Conservation (phyloP, 2,797 vertebrate species). For the Artibeus lituratus region DNA sequence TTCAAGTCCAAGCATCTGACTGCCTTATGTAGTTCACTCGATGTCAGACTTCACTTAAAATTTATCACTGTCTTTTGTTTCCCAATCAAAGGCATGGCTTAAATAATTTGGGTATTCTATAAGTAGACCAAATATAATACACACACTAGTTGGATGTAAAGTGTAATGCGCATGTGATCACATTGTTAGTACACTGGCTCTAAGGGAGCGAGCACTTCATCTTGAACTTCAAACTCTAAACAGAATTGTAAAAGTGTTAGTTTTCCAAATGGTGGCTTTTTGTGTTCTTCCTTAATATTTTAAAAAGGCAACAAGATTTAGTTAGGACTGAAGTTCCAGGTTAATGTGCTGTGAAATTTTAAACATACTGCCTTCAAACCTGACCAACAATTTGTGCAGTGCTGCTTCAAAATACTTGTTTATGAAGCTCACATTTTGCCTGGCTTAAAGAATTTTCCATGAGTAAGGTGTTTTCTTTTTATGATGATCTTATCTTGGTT, state of each 20-base stretch:
- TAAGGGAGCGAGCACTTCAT: background rate
- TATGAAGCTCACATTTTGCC: background rate
- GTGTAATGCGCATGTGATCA: background rate
- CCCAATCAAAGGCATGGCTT: background rate
- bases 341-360: conserved; percentile 35
- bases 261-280: background rate
- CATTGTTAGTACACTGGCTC: background rate
- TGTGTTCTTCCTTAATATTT: conserved; percentile 15
- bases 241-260: background rate
- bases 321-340: background rate
- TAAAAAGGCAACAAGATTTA: conserved; percentile 31
- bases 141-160: background rate
- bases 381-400: background rate
- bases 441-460: conserved; percentile 16
- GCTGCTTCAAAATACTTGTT: conserved; percentile 6
- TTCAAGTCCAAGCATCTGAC: background rate
- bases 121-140: background rate
- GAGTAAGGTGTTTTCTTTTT: background rate
- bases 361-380: conserved; percentile 12
- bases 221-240: background rate
- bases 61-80: background rate
- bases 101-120: background rate
- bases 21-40: background rate
- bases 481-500: conserved; percentile 7
- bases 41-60: background rate